Percentiles rank a stretch among this genome's conserved stretches.
These are phyloP conservation scores for Capra hircus DNA, from an alignment of 2,113 vertebrate species.

Conservation along the genomic window DNA sequence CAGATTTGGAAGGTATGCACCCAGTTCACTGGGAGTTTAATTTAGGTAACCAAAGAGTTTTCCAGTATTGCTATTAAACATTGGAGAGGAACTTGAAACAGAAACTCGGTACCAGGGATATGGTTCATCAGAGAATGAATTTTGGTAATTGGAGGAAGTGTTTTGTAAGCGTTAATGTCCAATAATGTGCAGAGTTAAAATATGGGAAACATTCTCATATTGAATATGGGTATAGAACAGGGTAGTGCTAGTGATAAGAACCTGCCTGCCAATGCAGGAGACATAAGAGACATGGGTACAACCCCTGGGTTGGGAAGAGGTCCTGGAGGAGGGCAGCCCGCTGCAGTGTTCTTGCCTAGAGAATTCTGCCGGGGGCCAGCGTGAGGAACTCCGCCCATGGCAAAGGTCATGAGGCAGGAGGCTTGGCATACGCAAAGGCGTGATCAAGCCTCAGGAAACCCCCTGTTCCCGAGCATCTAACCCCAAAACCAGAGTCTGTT, in stretches of 20 bases:
- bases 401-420: too few relatives aligned
- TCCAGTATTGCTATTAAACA: neutral
- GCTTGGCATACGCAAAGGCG: too few relatives aligned
- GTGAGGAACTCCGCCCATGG: too few relatives aligned
- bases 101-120: neutral
- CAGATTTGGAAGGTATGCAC: neutral
- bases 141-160: neutral
- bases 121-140: neutral
- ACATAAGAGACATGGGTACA: neutral
- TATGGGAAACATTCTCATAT: neutral
- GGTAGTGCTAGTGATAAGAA: neutral
- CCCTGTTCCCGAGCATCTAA: too few relatives aligned
- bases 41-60: neutral
- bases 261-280: neutral
- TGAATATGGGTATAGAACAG: neutral
- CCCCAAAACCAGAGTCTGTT: too few relatives aligned
- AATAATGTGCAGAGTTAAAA: neutral
- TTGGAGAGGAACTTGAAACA: neutral
- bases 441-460: too few relatives aligned
- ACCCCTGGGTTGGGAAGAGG: neutral
- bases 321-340: neutral
- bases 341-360: neutral
- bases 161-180: neutral
- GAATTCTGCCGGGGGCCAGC: neutral
- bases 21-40: neutral